A percentile compares a stretch with the other conserved stretches of the same genome.
These are phyloP conservation scores for Philhelius pedissequus DNA, from an alignment of 2,888 invertebrate genomes.

Conservation along the genomic window DNA sequence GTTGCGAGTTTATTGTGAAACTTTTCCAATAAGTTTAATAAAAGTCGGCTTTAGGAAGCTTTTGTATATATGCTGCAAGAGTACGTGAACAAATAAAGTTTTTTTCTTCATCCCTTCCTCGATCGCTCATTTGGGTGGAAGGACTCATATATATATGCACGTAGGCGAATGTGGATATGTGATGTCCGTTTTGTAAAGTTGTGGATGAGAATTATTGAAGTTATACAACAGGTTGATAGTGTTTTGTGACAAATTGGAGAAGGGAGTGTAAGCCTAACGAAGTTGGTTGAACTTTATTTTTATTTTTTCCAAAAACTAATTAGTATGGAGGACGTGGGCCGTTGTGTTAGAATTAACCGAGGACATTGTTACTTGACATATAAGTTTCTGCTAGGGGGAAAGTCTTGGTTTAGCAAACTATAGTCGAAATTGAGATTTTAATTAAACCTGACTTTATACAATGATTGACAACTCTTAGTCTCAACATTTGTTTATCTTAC, in stretches of 20 bases:
- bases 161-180: slow-evolving; percentile 28
- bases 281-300: slow-evolving; percentile 52
- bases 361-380: too few relatives aligned
- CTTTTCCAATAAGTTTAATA: slow-evolving; percentile 69
- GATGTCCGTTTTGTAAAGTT: slow-evolving; percentile 54
- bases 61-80: slow-evolving; percentile 38
- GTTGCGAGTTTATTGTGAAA: slow-evolving; percentile 69
- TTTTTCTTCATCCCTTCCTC: slow-evolving; percentile 20
- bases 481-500: too few relatives aligned
- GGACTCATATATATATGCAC: too few relatives aligned
- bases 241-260: not conserved
- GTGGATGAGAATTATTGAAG: not conserved
- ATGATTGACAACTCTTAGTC: too few relatives aligned
- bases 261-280: slow-evolving; percentile 25
- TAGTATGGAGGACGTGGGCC: slow-evolving; percentile 32
- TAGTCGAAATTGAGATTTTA: too few relatives aligned
- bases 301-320: not conserved
- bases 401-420: too few relatives aligned
- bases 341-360: not conserved
- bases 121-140: too few relatives aligned
- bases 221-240: not conserved
- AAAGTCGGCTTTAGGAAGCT: slow-evolving; percentile 66
- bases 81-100: slow-evolving; percentile 65
- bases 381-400: too few relatives aligned
- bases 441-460: too few relatives aligned